phyloP scores from a whole-genome alignment of 2,113 vertebrate species.

The Anguilla japonica region DNA sequence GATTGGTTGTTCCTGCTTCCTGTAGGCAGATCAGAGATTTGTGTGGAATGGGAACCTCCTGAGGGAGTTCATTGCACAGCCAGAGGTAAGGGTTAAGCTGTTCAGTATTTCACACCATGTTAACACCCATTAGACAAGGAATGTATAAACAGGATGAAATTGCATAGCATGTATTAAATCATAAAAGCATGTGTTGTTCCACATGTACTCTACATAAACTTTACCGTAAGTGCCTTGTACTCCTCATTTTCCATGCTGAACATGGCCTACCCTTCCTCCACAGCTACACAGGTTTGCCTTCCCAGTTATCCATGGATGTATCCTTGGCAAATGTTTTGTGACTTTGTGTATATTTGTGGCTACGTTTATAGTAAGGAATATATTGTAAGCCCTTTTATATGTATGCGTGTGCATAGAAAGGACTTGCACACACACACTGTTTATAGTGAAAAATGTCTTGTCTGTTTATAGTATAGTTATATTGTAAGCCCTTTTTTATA shows the following conservation, averaged over 20 bases:
- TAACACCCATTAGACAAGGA: neutral
- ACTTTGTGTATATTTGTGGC: neutral
- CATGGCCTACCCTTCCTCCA: conserved; percentile 23
- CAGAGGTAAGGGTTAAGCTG: conserved; percentile 76
- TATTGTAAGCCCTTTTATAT: too few species aligned
- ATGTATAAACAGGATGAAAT: too few species aligned
- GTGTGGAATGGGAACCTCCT: conserved; percentile 94
- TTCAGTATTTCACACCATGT: neutral
- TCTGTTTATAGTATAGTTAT: too few species aligned
- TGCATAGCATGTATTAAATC: neutral
- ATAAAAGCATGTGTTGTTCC: neutral
- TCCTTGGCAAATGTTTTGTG: conserved; percentile 68
- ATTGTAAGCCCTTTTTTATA: too few species aligned
- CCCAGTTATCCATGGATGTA: conserved; percentile 95
- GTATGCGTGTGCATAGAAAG: too few species aligned
- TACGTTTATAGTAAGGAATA: too few species aligned
- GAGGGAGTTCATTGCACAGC: conserved; percentile 87
- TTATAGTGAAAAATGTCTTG: too few species aligned
- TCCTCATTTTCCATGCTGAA: neutral
- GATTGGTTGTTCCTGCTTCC: conserved; percentile 29
- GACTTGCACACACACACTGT: too few species aligned
- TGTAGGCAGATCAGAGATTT: conserved; percentile 91
- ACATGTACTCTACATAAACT: neutral
- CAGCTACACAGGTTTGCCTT: conserved; percentile 91
- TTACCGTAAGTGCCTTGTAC: neutral